Evolutionary conservation across 2,888 invertebrate genomes (phyloP).

Genomic region (Drosophila macrospina): DNA sequence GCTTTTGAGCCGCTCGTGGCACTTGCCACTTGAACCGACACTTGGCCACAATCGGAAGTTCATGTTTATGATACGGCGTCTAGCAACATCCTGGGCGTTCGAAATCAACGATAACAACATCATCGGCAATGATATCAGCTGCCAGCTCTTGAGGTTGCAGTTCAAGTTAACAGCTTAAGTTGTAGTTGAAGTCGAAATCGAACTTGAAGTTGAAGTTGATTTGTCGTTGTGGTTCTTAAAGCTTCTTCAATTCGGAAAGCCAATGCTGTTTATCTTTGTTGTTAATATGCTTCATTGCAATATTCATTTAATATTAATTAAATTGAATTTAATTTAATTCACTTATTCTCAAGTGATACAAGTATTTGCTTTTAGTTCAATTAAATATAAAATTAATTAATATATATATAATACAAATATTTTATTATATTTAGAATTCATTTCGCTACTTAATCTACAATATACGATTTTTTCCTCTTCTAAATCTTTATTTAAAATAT

Average conservation of each 20-base stretch:
- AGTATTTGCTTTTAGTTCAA: too few relatives aligned
- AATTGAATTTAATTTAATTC: too few relatives aligned
- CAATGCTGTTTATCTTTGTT: neutral
- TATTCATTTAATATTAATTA: too few relatives aligned
- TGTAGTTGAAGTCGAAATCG: neutral
- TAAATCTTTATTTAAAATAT: too few relatives aligned
- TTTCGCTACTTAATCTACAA: too few relatives aligned
- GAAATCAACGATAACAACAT: constrained; percentile 35
- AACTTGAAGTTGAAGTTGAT: constrained; percentile 4
- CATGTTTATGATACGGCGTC: constrained; percentile 68
- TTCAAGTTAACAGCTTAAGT: neutral
- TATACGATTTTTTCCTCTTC: too few relatives aligned
- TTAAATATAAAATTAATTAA: too few relatives aligned
- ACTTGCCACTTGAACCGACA: constrained; percentile 66
- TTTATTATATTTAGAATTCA: too few relatives aligned
- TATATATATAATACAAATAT: too few relatives aligned
- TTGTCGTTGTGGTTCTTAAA: constrained; percentile 9
- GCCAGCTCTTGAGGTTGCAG: constrained; percentile 26
- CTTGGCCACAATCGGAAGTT: constrained; percentile 72
- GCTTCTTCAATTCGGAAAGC: neutral
- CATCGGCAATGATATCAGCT: constrained; percentile 52
- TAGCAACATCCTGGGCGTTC: constrained; percentile 34
- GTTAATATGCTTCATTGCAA: neutral
- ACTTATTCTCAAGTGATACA: too few relatives aligned
- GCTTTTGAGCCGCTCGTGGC: constrained; percentile 64